Base-by-base conservation (phyloP, 53 echinoderm and acorn worm species). In the Temnopleurus reevesii region DNA sequence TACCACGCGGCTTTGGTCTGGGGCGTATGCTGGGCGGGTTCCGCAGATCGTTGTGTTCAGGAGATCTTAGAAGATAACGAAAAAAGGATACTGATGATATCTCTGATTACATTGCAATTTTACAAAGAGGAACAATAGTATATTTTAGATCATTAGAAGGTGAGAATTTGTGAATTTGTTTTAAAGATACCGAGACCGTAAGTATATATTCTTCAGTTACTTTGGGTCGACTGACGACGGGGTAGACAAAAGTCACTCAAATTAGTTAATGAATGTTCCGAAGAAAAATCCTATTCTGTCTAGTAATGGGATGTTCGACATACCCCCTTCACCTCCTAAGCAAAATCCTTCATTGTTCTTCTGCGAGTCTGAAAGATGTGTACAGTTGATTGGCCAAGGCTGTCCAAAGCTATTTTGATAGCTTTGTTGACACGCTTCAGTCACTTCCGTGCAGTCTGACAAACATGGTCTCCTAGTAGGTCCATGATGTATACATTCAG, bases 1-100 rank as follows among this genome's bases (percentile, higher is more conserved):
- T 2, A 60, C 59, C 3, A 85, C 8, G 4, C 45, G n/a, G 1
- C 59, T 24, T 17, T 44, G 59, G 59, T 60, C 60, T 45, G 88
- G 88, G 19, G 53, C 46, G 31, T 87, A 87, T 5, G 88, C 88
- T 19, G 88, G 88, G 0, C 88, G 31, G 31, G 88, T 87, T n/a
- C 88, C 88, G 46, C 88, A 87, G n/a, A 87, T 49, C 12, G 88
- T 51, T 28, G 88, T 66, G 31, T 87, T 17, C 0, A 87, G 34
- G 65, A 33, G 18, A 87, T 87, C 88, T 87, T 25, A 12, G 47
- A 12, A 59, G 8, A 24, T 13, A 59, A 24, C 9, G 49, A 49
- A 49, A n/a, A 12, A 49, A 49, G 49, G 10, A 49, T 49, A n/a
- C n/a, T n/a, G n/a, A n/a, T n/a, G n/a, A n/a, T n/a, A n/a, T n/a